Percentiles rank a stretch among this genome's conserved stretches.
These are phyloP conservation scores for Thalpophila matura DNA, from an alignment of 2,888 invertebrate genomes.

Conservation along the genomic window DNA sequence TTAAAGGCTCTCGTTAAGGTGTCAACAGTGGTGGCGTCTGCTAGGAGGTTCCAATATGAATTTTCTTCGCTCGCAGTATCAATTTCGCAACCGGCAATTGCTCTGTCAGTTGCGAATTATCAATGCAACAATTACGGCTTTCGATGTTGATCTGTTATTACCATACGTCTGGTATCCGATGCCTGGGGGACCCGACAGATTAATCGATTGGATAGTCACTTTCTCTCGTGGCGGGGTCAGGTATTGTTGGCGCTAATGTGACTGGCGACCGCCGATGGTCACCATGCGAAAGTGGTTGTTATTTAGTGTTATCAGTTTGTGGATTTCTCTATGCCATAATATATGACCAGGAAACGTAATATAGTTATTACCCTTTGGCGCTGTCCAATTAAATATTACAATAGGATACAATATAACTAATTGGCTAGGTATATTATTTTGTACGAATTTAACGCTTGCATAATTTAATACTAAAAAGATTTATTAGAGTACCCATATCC, in stretches of 20 bases:
- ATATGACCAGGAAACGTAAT: slow-evolving; percentile 73
- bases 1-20: slow-evolving; percentile 79
- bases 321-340: slow-evolving; percentile 64
- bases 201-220: slow-evolving; percentile 83
- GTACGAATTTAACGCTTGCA: slow-evolving; percentile 7
- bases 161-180: slow-evolving; percentile 76
- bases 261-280: slow-evolving; percentile 69
- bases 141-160: slow-evolving; percentile 82
- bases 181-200: slow-evolving; percentile 78
- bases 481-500: slow-evolving; percentile 33
- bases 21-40: slow-evolving; percentile 71
- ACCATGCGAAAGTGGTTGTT: slow-evolving; percentile 72
- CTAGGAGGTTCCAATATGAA: slow-evolving; percentile 64
- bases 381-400: slow-evolving; percentile 28
- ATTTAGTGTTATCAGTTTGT: slow-evolving; percentile 76
- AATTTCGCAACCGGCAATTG: slow-evolving; percentile 77
- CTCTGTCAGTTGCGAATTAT: slow-evolving; percentile 78
- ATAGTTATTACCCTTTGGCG: slow-evolving; percentile 63
- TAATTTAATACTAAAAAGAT: slow-evolving; percentile 14
- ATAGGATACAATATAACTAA: slow-evolving; percentile 1
- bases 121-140: slow-evolving; percentile 79
- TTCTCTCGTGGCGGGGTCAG: slow-evolving; percentile 79
- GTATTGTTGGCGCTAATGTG: slow-evolving; percentile 75
- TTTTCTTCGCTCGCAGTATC: slow-evolving; percentile 66
- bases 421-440: too few relatives aligned